Conservation (phyloP, 1,140 invertebrate genomes). For the Ostrea denselamellosa region DNA sequence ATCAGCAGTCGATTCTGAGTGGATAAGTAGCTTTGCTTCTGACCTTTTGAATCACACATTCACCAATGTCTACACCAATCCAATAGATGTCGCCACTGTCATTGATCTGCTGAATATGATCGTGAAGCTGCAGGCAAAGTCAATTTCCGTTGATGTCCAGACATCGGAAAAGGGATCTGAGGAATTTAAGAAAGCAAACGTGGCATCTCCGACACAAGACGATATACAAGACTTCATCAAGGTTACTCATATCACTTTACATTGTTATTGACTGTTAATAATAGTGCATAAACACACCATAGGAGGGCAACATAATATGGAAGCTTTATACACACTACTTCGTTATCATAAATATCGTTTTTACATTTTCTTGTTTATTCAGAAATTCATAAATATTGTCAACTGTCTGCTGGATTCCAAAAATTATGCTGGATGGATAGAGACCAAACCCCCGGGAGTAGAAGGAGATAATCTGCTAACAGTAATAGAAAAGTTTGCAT, state of each 20-base stretch:
- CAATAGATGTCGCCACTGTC: slow-evolving; percentile 76
- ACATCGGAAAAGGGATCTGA: slow-evolving; percentile 64
- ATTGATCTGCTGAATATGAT: slow-evolving; percentile 73
- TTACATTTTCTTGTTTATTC: slow-evolving; percentile 8
- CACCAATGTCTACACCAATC: slow-evolving; percentile 70
- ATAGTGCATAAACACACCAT: too few species aligned
- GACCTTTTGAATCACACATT: slow-evolving; percentile 71
- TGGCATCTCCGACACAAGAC: slow-evolving; percentile 69
- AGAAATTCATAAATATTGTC: slow-evolving; percentile 59
- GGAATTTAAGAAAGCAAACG: slow-evolving; percentile 65
- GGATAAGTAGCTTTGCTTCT: slow-evolving; percentile 70
- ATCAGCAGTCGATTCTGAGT: slow-evolving; percentile 54
- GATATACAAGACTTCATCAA: slow-evolving; percentile 59
- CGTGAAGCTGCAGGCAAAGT: slow-evolving; percentile 72
- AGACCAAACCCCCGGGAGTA: slow-evolving; percentile 70
- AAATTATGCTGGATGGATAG: slow-evolving; percentile 73
- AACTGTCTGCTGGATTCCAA: slow-evolving; percentile 68
- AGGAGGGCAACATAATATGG: too few species aligned
- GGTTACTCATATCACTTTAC: not conserved
- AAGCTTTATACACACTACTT: not conserved
- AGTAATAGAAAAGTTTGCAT: slow-evolving; percentile 70
- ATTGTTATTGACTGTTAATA: not conserved
- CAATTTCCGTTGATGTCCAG: slow-evolving; percentile 63
- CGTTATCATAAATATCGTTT: not conserved
- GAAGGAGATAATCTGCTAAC: slow-evolving; percentile 73